Conservation (phyloP, 2,888 invertebrate genomes). For the Drosophila borealis region DNA sequence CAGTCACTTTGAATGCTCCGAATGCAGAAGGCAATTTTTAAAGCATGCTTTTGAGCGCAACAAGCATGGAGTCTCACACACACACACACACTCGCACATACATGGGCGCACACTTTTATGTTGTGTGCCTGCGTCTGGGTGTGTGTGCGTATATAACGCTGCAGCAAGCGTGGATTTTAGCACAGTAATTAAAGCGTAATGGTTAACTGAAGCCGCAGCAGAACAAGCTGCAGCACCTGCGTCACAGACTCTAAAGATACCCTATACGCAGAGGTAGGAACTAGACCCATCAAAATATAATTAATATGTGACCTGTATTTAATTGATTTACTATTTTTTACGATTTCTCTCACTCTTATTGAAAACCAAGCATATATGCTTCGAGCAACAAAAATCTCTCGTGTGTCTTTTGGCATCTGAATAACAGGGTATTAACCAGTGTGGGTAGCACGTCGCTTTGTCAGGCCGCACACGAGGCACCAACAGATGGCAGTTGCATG, state of each 20-base stretch:
- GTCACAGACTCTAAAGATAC: slow-evolving; percentile 11
- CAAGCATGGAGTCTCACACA: slow-evolving; percentile 49
- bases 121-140: slow-evolving; percentile 4
- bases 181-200: slow-evolving; percentile 75
- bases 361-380: too few species aligned
- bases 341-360: too few species aligned
- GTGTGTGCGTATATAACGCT: slow-evolving; percentile 44
- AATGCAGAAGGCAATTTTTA: slow-evolving; percentile 56
- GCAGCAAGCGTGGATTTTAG: slow-evolving; percentile 71
- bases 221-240: slow-evolving; percentile 8
- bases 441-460: slow-evolving; percentile 18
- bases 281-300: not conserved
- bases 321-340: too few species aligned
- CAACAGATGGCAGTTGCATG: slow-evolving; percentile 58
- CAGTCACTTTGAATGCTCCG: slow-evolving; percentile 33
- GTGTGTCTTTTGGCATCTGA: not conserved
- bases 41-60: slow-evolving; percentile 65
- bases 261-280: not conserved
- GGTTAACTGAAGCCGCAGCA: slow-evolving; percentile 63
- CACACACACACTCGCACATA: slow-evolving; percentile 16
- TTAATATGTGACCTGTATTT: not conserved
- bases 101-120: slow-evolving; percentile 17
- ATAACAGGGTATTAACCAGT: slow-evolving; percentile 36
- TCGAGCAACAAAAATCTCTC: too few species aligned
- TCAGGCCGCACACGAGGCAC: slow-evolving; percentile 1